These are phyloP conservation scores for Aix galericulata DNA, from an alignment of 2,113 vertebrate species.

Conservation along the genomic window DNA sequence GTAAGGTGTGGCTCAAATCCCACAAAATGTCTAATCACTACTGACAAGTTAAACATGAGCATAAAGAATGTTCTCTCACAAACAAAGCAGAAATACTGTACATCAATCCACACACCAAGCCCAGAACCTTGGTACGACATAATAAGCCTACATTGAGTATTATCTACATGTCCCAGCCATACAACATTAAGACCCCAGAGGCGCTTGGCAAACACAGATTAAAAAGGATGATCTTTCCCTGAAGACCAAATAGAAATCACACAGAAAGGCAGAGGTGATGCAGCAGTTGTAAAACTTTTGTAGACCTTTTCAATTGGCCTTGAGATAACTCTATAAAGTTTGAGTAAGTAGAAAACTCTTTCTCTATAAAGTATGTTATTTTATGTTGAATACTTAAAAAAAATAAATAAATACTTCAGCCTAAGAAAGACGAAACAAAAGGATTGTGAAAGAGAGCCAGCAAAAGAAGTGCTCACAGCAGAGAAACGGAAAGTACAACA, in stretches of 20 bases:
- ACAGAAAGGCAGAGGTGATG: background rate
- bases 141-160: background rate
- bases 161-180: background rate
- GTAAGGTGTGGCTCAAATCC: background rate
- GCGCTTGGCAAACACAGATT: background rate
- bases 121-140: background rate
- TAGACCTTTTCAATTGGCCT: background rate
- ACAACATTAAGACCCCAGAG: background rate
- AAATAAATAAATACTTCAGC: background rate
- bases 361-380: background rate
- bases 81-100: background rate
- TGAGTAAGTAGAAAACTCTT: no score
- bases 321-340: background rate
- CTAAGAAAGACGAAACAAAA: background rate
- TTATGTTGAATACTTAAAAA: background rate
- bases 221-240: background rate
- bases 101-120: background rate
- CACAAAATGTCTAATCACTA: background rate
- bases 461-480: rapidly evolving
- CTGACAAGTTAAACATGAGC: background rate
- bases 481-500: background rate
- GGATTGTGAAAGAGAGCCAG: background rate
- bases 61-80: background rate
- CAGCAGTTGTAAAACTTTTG: background rate
- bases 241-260: background rate